Conservation (phyloP, 2,797 vertebrate genomes). For the Mustela erminea region DNA sequence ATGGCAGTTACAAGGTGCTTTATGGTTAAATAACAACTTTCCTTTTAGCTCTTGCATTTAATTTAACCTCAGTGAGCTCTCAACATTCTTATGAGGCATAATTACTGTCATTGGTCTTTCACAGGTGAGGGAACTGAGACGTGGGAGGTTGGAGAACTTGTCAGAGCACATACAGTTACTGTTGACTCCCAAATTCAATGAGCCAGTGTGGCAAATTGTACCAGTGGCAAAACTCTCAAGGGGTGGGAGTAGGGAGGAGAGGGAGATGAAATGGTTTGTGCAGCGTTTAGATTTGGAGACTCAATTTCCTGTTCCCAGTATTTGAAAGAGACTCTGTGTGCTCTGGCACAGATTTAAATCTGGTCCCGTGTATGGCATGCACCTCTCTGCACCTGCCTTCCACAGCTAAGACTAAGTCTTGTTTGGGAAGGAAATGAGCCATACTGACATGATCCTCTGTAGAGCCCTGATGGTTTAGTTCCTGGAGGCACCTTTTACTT, state of each 20-base stretch:
- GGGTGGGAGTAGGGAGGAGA: background rate
- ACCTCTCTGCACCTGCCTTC: background rate
- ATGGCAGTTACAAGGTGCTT: background rate
- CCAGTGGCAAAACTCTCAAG: background rate
- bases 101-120: background rate
- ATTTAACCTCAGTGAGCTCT: background rate
- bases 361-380: background rate
- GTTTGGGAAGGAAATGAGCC: background rate
- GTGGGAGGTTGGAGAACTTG: background rate
- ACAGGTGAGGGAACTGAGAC: background rate
- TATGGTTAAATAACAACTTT: background rate
- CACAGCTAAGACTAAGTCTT: background rate
- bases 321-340: background rate
- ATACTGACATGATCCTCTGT: background rate
- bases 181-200: rapidly evolving
- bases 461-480: background rate
- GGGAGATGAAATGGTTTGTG: too few species aligned
- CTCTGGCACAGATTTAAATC: background rate
- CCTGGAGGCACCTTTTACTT: background rate
- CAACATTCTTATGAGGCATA: background rate
- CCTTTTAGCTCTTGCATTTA: background rate
- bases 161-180: background rate
- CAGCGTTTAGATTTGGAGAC: background rate
- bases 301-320: background rate
- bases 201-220: background rate